Evolutionary conservation across 2,797 vertebrate genomes (phyloP).

Genomic region (Acomys russatus): DNA sequence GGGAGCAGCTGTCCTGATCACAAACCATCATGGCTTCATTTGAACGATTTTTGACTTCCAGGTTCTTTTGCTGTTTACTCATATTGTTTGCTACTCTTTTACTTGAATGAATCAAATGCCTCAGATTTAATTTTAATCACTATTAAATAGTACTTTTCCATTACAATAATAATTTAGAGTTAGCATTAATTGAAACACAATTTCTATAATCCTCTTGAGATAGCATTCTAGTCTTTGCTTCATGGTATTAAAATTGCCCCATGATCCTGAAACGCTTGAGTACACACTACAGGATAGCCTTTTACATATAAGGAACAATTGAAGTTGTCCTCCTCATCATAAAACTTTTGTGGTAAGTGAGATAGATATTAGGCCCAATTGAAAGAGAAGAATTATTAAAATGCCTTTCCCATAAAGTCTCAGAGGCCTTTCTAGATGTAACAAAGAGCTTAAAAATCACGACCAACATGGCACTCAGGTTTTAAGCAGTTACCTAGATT

Average conservation of each 20-base stretch:
- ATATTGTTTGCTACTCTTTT: not conserved
- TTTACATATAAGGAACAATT: not conserved
- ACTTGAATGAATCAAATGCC: not conserved
- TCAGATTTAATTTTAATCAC: slow-evolving; percentile 6
- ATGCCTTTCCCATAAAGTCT: not conserved
- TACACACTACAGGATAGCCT: not conserved
- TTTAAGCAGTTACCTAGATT: not conserved
- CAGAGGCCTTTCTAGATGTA: not conserved
- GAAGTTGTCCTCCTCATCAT: not conserved
- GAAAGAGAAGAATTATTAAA: not conserved
- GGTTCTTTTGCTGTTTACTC: not conserved
- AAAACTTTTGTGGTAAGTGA: not conserved
- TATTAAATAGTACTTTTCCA: not conserved
- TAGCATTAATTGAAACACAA: not conserved
- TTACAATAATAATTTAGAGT: not conserved
- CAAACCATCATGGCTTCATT: not conserved
- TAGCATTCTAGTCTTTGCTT: not conserved
- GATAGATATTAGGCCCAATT: not conserved
- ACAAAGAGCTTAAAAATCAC: not conserved
- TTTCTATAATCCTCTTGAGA: not conserved
- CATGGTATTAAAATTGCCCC: not conserved
- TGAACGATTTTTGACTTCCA: not conserved
- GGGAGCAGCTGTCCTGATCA: not conserved
- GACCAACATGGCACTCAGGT: not conserved
- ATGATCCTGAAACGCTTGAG: not conserved